Base-by-base conservation (phyloP, 2,113 vertebrate genomes). In the Zosterops pallidus region DNA sequence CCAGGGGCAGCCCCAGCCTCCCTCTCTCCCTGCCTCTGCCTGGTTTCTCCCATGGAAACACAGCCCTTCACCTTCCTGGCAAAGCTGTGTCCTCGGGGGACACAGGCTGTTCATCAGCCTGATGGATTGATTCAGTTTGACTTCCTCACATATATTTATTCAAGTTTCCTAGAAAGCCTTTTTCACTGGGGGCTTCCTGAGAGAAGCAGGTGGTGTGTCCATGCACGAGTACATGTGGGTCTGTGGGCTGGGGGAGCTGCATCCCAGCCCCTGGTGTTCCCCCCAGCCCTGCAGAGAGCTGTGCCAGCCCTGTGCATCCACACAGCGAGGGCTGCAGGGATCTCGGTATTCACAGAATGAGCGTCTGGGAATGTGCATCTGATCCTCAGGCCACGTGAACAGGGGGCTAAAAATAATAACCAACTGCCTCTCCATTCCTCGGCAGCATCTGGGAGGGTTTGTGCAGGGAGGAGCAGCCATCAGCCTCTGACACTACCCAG, bases 391-490 rank as follows among this genome's bases (percentile, higher is more conserved):
- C 86, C 95, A 95, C 94, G 88, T 96, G 96, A 89, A 85, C 5
- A 0, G 6, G 24, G 82, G 77, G 49, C 97, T 97, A 97, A 98
- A 98, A 98, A 97, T 95, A 96, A 90, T 90, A 83, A 74, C 86
- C 91, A 92, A 94, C 90, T 96, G 96, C 86, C 0, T 0, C 68
- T 84, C 65, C 93, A 91, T 91, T 94, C 87, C 80, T 95, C 37
- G 0, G 84, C 72, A 59, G 81, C 57, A 86, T 83, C 77, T 86
- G 84, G 63, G 90, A 63, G 69, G 70, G 86, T 74, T 81, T 70
- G 39, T 9, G 44, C 8, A 50, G 63, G 52, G 78, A 91, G 71
- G 81, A 91, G 81, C 72, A 82, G 37, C 59, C 83, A 57, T 65
- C 86, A 67, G 14, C 65, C 63, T 55, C 62, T 70, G 57, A 56